Conservation (phyloP, 1,140 invertebrate species). For the Papilio polyxenes region DNA sequence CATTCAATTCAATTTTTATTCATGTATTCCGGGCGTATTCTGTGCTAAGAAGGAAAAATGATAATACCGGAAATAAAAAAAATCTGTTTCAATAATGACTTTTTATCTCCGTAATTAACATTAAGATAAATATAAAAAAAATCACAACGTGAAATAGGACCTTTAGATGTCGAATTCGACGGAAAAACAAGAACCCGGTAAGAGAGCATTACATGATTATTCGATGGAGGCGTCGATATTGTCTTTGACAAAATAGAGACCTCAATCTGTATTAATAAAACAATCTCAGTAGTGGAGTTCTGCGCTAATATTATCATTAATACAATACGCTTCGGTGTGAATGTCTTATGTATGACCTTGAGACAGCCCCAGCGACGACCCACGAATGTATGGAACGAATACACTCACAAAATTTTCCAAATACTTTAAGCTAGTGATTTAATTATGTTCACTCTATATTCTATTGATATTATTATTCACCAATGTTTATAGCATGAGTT, state of each 20-base stretch:
- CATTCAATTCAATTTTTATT: too few relatives aligned
- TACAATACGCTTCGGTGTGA: slow-evolving; percentile 10
- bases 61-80: too few relatives aligned
- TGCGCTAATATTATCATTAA: neutral
- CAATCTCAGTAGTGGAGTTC: neutral
- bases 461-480: neutral
- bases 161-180: too few relatives aligned
- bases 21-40: too few relatives aligned
- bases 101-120: too few relatives aligned
- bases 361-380: slow-evolving; percentile 44
- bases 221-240: too few relatives aligned
- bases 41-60: too few relatives aligned
- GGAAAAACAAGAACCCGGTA: too few relatives aligned
- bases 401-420: slow-evolving; percentile 28
- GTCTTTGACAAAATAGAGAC: neutral
- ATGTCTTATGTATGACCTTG: slow-evolving; percentile 40
- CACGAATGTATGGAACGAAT: slow-evolving; percentile 33
- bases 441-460: neutral
- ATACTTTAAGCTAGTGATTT: neutral
- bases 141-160: too few relatives aligned
- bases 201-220: too few relatives aligned
- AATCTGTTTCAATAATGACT: too few relatives aligned
- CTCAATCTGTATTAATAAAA: neutral
- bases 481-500: neutral
- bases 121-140: too few relatives aligned